Percentiles rank a stretch among this genome's conserved stretches.
Conservation (phyloP, 2,888 invertebrate genomes). For the Polyploca ridens region DNA sequence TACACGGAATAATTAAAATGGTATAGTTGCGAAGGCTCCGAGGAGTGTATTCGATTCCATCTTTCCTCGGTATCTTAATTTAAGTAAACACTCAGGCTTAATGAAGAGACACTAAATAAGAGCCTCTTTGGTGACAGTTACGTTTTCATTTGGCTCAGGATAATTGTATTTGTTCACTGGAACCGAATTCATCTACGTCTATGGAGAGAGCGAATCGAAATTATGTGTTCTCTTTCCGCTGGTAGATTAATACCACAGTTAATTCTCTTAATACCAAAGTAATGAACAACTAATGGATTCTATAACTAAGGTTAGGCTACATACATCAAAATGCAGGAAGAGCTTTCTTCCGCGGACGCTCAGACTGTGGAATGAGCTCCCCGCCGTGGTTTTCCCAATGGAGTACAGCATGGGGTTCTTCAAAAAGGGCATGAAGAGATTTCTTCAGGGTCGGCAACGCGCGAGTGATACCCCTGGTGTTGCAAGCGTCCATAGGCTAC, state of each 20-base stretch:
- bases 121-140: constrained; percentile 50
- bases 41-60: constrained; percentile 52
- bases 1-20: constrained; percentile 47
- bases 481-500: too few species aligned
- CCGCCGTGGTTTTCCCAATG: too few species aligned
- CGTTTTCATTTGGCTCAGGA: constrained; percentile 58
- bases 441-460: too few species aligned
- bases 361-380: too few species aligned
- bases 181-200: constrained; percentile 36
- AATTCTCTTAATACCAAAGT: not conserved
- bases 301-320: too few species aligned
- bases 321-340: too few species aligned
- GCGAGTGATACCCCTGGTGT: too few species aligned
- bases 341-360: too few species aligned
- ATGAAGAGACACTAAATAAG: constrained; percentile 73
- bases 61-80: constrained; percentile 65
- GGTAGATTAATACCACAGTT: not conserved
- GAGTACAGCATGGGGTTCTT: too few species aligned
- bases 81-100: constrained; percentile 73
- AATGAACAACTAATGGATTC: not conserved
- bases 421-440: too few species aligned
- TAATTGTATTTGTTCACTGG: constrained; percentile 65
- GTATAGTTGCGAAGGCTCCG: constrained; percentile 36
- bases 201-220: constrained; percentile 25
- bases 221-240: constrained; percentile 3